Base-by-base conservation (phyloP, 2,888 invertebrate species). In the Hylaea fasciaria region DNA sequence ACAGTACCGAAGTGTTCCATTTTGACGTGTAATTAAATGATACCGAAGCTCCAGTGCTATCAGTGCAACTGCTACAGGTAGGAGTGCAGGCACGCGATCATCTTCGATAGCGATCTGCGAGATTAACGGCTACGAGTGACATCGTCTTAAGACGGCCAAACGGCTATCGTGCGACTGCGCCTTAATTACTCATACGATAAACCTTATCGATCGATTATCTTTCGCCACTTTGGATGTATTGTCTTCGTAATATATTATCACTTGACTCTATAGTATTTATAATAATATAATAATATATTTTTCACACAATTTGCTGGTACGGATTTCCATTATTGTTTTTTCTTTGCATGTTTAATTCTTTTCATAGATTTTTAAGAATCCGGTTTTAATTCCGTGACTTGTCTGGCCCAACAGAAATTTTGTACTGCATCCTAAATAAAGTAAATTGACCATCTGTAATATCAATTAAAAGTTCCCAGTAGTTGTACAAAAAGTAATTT, bases 121-220 rank as follows among this genome's bases (percentile, higher is more conserved):
- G 89, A 90, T 89, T 83, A 89, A 89, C 87, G 83, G 81, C 82
- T 52, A 37, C 56, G 52, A 48, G 52, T 62, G 61, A 62, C 61
- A 62, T 14, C 48, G 48, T 52, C 61, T 49, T 52, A 57, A 62
- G 49, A 44, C 48, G 47, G 32, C 56, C 56, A 37, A 60, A 35
- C 17, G 54, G 50, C 79, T 72, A 80, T 81, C 76, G 81, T 83
- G 83, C 85, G 84, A 85, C 87, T 87, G 76, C 77, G 78, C 86
- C 84, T 88, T 89, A 89, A 90, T 90, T 90, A 81, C 79, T 85
- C 83, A 85, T 82, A 85, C 80, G 78, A 81, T 79, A 85, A 87
- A 81, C 74, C 77, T 85, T 87, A 87, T 84, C 82, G 71, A 76
- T 74, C 80, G 79, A 81, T 82, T 83, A 83, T 82, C 80, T 81